Percentiles rank a stretch among this genome's conserved stretches.
phyloP scores from a whole-genome alignment of 2,888 invertebrate genomes.

The Sylvicola fuscatus region DNA sequence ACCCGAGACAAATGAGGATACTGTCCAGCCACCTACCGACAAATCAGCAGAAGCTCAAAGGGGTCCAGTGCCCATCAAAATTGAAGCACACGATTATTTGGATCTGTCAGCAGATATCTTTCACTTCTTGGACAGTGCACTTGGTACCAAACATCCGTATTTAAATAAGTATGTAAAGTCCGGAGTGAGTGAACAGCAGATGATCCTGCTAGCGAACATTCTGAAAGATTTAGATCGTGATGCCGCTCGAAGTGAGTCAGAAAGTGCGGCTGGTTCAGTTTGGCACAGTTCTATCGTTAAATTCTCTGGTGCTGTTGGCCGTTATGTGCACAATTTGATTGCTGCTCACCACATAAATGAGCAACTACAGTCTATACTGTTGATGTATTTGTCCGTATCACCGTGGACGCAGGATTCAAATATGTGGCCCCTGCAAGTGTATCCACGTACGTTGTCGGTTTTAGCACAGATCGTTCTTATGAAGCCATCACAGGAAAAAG shows the following conservation, averaged over 20 bases:
- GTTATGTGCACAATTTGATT: constrained; percentile 40
- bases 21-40: constrained; percentile 33
- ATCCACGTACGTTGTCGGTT: constrained; percentile 55
- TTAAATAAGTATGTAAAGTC: constrained; percentile 44
- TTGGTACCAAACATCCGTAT: constrained; percentile 33
- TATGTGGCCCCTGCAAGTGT: constrained; percentile 59
- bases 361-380: constrained; percentile 44
- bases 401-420: constrained; percentile 44
- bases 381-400: constrained; percentile 53
- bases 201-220: constrained; percentile 69
- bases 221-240: constrained; percentile 82
- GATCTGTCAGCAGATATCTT: constrained; percentile 72
- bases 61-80: constrained; percentile 47
- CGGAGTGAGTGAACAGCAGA: constrained; percentile 64
- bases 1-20: constrained; percentile 35
- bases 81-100: constrained; percentile 72
- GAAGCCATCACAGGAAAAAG: constrained; percentile 67
- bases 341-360: constrained; percentile 47
- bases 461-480: constrained; percentile 69
- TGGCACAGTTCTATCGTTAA: constrained; percentile 25
- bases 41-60: constrained; percentile 27
- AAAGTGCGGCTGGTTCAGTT: neutral
- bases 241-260: constrained; percentile 59
- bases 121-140: constrained; percentile 59
- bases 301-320: constrained; percentile 23